These are phyloP conservation scores for Synanthedon andrenaeformis DNA, from an alignment of 2,888 invertebrate species.

Conservation along the genomic window DNA sequence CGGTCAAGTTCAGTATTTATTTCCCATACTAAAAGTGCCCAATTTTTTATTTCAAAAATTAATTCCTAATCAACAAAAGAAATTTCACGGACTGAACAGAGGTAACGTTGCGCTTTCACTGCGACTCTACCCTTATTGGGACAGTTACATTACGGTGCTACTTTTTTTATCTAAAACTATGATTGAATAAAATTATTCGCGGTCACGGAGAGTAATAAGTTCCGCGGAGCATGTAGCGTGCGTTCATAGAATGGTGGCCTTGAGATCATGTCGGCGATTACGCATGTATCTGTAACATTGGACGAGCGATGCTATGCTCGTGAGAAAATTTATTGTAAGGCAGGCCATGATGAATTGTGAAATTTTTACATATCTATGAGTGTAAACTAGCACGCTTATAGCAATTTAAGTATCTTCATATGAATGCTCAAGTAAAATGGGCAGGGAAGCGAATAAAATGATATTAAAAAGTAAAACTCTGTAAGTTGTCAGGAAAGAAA, in stretches of 20 bases:
- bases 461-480: too few species aligned
- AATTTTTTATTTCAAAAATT: too few species aligned
- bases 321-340: background rate
- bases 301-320: background rate
- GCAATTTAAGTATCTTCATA: too few species aligned
- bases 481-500: too few species aligned
- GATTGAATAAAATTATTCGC: slow-evolving; percentile 7
- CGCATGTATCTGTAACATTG: background rate
- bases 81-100: too few species aligned
- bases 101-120: background rate
- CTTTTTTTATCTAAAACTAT: background rate
- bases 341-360: background rate
- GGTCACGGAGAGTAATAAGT: slow-evolving; percentile 5
- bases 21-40: too few species aligned
- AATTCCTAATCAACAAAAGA: too few species aligned
- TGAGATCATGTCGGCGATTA: background rate
- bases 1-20: too few species aligned
- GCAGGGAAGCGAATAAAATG: too few species aligned
- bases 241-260: background rate
- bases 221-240: slow-evolving; percentile 4
- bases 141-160: background rate
- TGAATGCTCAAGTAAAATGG: too few species aligned
- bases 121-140: background rate
- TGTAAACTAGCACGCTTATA: too few species aligned
- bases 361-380: background rate